phyloP scores from a whole-genome alignment of 2,113 vertebrate genomes.

The Psophia crepitans region DNA sequence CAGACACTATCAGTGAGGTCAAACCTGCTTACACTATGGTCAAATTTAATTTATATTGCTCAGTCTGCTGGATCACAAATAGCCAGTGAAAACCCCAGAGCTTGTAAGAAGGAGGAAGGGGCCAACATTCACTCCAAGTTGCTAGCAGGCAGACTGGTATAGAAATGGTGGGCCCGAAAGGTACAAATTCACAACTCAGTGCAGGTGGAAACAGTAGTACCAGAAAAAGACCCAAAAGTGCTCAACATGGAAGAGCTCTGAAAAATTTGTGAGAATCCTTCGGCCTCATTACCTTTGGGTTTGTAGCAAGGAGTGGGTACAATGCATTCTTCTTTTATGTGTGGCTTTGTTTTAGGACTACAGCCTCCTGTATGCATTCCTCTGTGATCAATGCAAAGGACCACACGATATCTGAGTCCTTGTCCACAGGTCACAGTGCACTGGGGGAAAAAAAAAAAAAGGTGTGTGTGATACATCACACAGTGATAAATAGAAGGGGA shows the following conservation, averaged over 20 bases:
- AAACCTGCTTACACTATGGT: background rate
- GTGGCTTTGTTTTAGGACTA: constrained; percentile 90
- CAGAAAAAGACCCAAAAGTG: background rate
- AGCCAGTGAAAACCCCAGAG: background rate
- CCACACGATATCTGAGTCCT: constrained; percentile 93
- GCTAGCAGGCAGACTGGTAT: background rate
- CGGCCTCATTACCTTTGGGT: constrained; percentile 80
- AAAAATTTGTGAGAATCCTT: background rate
- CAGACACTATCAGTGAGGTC: background rate
- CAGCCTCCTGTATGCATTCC: constrained; percentile 94
- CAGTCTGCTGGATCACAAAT: background rate
- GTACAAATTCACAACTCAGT: background rate
- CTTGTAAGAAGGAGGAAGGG: background rate
- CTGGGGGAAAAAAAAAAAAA: constrained; percentile 63
- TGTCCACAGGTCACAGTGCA: constrained; percentile 96
- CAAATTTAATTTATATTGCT: background rate
- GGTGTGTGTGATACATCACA: background rate
- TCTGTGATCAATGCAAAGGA: constrained; percentile 93
- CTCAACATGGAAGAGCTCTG: background rate
- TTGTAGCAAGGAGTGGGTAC: constrained; percentile 93
- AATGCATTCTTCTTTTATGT: constrained; percentile 95
- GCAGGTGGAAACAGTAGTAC: background rate
- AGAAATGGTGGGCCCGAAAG: background rate
- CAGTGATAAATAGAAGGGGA: background rate
- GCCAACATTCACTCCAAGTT: background rate